Evolutionary conservation across 2,113 vertebrate genomes (phyloP).

Genomic region (Madoqua kirkii): DNA sequence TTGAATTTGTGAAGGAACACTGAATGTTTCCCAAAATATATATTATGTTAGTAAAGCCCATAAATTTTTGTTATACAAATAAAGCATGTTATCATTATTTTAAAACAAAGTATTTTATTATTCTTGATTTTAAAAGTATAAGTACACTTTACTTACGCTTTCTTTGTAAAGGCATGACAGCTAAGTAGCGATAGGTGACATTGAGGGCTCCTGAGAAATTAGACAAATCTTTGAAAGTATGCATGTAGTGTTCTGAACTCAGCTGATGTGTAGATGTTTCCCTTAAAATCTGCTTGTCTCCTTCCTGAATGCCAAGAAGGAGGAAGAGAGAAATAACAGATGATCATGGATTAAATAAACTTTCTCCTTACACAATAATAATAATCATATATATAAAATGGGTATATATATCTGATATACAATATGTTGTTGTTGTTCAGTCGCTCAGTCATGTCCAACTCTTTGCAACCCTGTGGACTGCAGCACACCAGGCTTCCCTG

Average conservation of each 20-base stretch:
- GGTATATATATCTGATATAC: not conserved
- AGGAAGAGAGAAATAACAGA: slow-evolving; percentile 50
- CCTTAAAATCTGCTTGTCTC: slow-evolving; percentile 90
- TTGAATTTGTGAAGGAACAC: not conserved
- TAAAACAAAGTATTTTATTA: not conserved
- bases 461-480: not conserved
- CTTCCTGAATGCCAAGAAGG: slow-evolving; percentile 84
- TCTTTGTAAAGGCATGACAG: slow-evolving; percentile 90
- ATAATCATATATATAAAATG: not conserved
- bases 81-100: not conserved
- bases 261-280: slow-evolving; percentile 89
- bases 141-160: slow-evolving; percentile 90
- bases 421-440: not conserved
- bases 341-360: not conserved
- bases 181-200: slow-evolving; percentile 94
- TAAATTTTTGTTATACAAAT: not conserved
- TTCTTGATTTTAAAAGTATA: not conserved
- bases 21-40: not conserved
- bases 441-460: rapidly evolving
- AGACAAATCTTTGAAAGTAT: slow-evolving; percentile 91
- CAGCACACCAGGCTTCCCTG: not conserved
- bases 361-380: not conserved
- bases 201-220: slow-evolving; percentile 97
- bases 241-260: slow-evolving; percentile 90
- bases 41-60: not conserved